Base-by-base conservation (phyloP, 2,888 invertebrate genomes). In the Caenorhabditis zanzibari region DNA sequence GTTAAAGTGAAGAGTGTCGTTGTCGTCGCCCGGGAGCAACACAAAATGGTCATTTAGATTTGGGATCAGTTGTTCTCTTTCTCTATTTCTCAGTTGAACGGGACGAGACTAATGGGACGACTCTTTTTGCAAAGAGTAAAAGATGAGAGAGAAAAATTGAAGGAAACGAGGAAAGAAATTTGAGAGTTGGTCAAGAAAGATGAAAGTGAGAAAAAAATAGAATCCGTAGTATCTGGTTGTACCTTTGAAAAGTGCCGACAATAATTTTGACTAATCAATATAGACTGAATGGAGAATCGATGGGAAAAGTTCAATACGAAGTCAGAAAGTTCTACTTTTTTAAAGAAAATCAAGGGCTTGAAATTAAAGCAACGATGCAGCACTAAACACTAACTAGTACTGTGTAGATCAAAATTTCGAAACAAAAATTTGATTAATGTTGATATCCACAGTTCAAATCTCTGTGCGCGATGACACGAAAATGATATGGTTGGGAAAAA, bases 31-130 rank as follows among this genome's bases (percentile, higher is more conserved):
- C 66, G 66, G 66, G 66, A 75, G 66, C 54, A 22, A 35, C 56
- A 75, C 75, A 66, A 58, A 76, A 76, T 76, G 68, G 75, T 66
- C 75, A 69, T 69, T 76, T 61, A 76, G 69, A 76, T 76, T 59
- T 69, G 52, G 68, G 68, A 69, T 76, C 76, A 68, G 76, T 76
- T 76, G 68, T 76, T 66, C 66, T 54, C 26, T 35, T 16, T 66
- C 52, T n/a, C n/a, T n/a, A n/a, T 66, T 56, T 56, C 56, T 41
- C 56, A 44, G 41, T 52, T 35, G 66, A 75, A 75, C 64, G 56
- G 26, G 6, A 44, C 6, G 38, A 35, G 58, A 59, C 58, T 58
- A 76, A 68, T 54, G 64, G 59, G 75, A 75, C 44, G 64, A 56
- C 12, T n/a, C n/a, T 56, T 66, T 75, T 58, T 74, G 58, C 66